Conservation (phyloP, 92 coral and sea anemone species). For the Parazoanthus swiftii region DNA sequence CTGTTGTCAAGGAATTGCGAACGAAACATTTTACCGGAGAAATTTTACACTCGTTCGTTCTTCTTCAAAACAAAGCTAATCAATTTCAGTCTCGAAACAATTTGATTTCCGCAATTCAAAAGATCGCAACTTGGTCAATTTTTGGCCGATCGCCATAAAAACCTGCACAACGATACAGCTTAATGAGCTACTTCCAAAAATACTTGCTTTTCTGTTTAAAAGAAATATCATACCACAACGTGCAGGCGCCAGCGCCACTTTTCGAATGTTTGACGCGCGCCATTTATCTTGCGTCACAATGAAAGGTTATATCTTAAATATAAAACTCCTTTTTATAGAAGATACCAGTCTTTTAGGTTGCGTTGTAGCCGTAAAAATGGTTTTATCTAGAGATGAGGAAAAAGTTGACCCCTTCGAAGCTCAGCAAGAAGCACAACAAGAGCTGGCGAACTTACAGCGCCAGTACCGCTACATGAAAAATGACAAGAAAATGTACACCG, state of each 20-base stretch:
- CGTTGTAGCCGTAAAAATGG: constrained; percentile 11
- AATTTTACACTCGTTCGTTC: too few species aligned
- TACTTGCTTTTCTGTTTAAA: too few species aligned
- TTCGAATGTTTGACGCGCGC: not conserved
- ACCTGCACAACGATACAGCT: too few species aligned
- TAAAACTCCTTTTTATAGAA: not conserved
- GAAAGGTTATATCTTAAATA: not conserved
- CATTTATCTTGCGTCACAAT: constrained; percentile 15
- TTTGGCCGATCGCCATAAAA: too few species aligned
- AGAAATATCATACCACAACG: too few species aligned
- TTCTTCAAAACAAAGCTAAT: too few species aligned
- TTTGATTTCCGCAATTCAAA: too few species aligned
- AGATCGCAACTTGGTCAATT: too few species aligned
- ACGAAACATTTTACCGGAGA: too few species aligned
- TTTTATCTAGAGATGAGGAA: constrained; percentile 71
- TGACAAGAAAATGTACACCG: constrained; percentile 79
- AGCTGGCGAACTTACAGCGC: constrained; percentile 75
- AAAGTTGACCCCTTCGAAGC: constrained; percentile 81
- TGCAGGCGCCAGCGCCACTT: constrained; percentile 5
- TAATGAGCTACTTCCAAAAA: too few species aligned
- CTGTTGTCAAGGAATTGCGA: too few species aligned
- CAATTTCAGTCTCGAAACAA: too few species aligned
- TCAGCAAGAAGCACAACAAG: constrained; percentile 86
- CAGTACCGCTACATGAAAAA: constrained; percentile 85
- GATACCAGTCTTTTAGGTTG: not conserved